These are phyloP conservation scores for Lacerta bilineata DNA, from an alignment of 2,797 vertebrate species.

Conservation along the genomic window DNA sequence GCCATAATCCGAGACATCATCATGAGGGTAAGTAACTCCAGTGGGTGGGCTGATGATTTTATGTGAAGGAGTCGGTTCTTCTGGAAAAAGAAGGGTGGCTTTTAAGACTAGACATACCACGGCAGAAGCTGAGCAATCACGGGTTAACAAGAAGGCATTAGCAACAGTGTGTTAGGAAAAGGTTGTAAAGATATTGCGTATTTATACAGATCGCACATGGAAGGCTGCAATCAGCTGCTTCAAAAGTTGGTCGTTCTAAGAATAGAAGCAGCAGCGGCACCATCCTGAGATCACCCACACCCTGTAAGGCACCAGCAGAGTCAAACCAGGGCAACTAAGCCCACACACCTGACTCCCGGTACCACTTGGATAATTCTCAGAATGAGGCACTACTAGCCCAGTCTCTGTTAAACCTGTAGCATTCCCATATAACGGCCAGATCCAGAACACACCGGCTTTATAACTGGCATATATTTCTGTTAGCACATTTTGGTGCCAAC, in stretches of 20 bases:
- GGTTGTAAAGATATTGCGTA: slow-evolving; percentile 8
- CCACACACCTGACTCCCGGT: background rate
- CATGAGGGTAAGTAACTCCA: slow-evolving; percentile 88
- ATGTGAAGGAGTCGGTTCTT: slow-evolving; percentile 91
- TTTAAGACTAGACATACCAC: slow-evolving; percentile 83
- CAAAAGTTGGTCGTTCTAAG: too few relatives aligned
- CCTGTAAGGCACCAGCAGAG: too few relatives aligned
- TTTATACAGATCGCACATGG: background rate
- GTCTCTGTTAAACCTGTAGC: background rate
- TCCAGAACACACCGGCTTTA: background rate
- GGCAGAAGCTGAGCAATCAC: slow-evolving; percentile 75
- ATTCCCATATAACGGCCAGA: background rate
- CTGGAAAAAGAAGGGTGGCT: slow-evolving; percentile 90
- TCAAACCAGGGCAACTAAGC: background rate
- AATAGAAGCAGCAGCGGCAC: background rate
- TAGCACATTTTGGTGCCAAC: background rate
- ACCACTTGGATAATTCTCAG: too few relatives aligned
- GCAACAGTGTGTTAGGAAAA: slow-evolving; percentile 36
- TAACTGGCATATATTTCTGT: background rate
- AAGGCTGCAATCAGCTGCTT: background rate
- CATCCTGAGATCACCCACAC: background rate
- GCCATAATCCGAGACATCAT: slow-evolving; percentile 87
- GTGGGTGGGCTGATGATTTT: slow-evolving; percentile 89
- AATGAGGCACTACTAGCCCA: background rate
- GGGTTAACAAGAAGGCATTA: slow-evolving; percentile 70